These are phyloP conservation scores for Etheostoma spectabile DNA, from an alignment of 2,113 vertebrate genomes.

Conservation along the genomic window DNA sequence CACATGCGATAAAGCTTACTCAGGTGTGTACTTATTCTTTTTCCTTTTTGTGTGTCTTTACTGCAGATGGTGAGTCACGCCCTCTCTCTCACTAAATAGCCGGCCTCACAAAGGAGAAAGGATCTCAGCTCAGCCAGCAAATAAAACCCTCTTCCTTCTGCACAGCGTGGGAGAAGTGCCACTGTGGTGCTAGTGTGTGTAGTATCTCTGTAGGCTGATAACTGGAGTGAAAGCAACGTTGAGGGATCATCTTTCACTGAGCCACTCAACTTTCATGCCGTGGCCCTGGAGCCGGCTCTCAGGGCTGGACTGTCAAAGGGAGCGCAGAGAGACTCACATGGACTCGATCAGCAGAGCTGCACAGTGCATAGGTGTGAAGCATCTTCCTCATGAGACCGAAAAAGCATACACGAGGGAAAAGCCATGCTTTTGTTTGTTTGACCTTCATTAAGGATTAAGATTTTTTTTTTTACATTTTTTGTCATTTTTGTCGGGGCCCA, in stretches of 20 bases:
- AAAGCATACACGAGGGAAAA: slow-evolving; percentile 27
- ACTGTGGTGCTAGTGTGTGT: slow-evolving; percentile 62
- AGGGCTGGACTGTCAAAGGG: slow-evolving; percentile 54
- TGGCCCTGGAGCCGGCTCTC: slow-evolving; percentile 55
- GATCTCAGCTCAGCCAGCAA: slow-evolving; percentile 69
- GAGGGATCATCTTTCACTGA: slow-evolving; percentile 86
- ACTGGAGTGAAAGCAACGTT: slow-evolving; percentile 72
- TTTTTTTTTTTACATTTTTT: slow-evolving; percentile 8
- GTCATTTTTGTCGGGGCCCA: slow-evolving; percentile 21
- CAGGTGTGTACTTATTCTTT: slow-evolving; percentile 42
- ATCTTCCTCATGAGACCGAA: slow-evolving; percentile 45
- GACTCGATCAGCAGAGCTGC: slow-evolving; percentile 29
- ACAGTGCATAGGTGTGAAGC: slow-evolving; percentile 29
- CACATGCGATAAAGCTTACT: slow-evolving; percentile 39
- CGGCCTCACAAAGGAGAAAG: slow-evolving; percentile 65
- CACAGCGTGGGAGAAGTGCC: slow-evolving; percentile 75
- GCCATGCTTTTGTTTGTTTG: slow-evolving; percentile 56
- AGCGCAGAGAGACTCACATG: slow-evolving; percentile 49
- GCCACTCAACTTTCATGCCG: slow-evolving; percentile 77
- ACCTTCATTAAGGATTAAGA: slow-evolving; percentile 47
- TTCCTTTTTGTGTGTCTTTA: slow-evolving; percentile 46
- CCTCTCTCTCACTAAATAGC: slow-evolving; percentile 73
- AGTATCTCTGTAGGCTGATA: slow-evolving; percentile 71
- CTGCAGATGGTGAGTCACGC: slow-evolving; percentile 81
- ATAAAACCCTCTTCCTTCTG: slow-evolving; percentile 60